Evolutionary conservation across 35 echinoderm and acorn worm genomes (phyloP), one percentile per base, ranked within the genome.

Genomic region (Stichopus chloronotus): DNA sequence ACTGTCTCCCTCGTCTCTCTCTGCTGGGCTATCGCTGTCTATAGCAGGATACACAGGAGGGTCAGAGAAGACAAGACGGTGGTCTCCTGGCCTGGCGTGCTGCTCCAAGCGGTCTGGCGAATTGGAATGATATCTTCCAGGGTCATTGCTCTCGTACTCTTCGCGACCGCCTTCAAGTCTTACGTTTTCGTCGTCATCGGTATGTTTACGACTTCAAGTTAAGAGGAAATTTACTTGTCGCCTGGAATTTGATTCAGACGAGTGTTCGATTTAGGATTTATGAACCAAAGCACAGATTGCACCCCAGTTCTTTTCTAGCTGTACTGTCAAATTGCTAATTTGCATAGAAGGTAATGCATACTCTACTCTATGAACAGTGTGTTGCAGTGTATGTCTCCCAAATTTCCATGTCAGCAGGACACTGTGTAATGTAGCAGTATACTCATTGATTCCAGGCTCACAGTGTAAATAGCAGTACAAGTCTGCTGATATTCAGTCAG

Each of bases 111-210:
- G 0, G 80, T 99, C 12, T 99, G 97, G 97, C 83, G 97, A 3
- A 99, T 96, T n/a, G 95, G 97, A 20, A 99, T 99, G 97, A 95
- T 99, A 9, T 95, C 95, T 43, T 96, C 97, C 7, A 77, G 97
- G 25, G 95, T 99, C 22, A 76, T 96, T 56, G 95, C 97, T 7
- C 88, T 96, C 1, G 95, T 99, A 5, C 88, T 99, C 8, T 99
- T 96, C 90, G 95, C 95, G 16, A 96, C 97, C 4, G 85, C 95
- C 56, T 95, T 94, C 84, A 94, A 94, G 53, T 92, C 92, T 12
- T 95, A 95, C 85, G 90, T 94, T 5, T 99, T 99, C 90, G n/a
- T 92, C 10, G 94, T 95, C 80, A 83, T 94, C 16, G 92, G 97
- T 99, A 95, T 92, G 95, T 90, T 63, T 4, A 25, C 22, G 7